Base-by-base conservation (phyloP, 2,888 invertebrate genomes). In the Belgica antarctica region DNA sequence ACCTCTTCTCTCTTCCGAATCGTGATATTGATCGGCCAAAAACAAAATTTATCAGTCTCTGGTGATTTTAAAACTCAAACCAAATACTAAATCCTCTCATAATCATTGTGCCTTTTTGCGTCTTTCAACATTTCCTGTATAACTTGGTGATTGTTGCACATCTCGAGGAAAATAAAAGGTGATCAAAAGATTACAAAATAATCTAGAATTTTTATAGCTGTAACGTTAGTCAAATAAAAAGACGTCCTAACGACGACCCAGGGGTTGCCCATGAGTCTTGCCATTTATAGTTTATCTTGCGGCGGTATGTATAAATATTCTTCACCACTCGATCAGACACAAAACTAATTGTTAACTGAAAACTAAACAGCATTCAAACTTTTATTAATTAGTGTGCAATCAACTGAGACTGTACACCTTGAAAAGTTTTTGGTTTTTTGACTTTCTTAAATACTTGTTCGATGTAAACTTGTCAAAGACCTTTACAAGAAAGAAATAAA, bases 401-500 rank as follows among this genome's bases (percentile, higher is more conserved):
- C 52, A 52, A 52, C 52, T 52, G 52, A 52, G 17, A 52, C 52
- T 22, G 41, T 41, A 52, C 22, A 52, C 52, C 52, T 52, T 52
- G 52, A 52, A 52, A 12, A 22, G 52, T 46, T 46, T 46, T 10
- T 46, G 8, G 8, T 15, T 10, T 15, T 5, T 46, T 46, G 46
- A 46, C 15, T 52, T 52, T 52, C 52, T 52, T 52, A 3, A 41
- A 10, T 5, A 41, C 15, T 41, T 34, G 12, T 34, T n/a, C n/a
- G 46, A 46, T n/a, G 46, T n/a, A 10, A 52, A 52, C 12, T 52
- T 22, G 17, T 52, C 52, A 52, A 52, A 52, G 52, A 52, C 52
- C 19, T 52, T 52, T 22, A 22, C 12, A 52, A 52, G 52, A 52
- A 52, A 4, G 52, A 22, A 52, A 52, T 52, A 52, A 52, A 52